Evolutionary conservation across 53 echinoderm and acorn worm species (phyloP), one percentile per base, ranked within the genome.

Genomic region (Mesocentrotus franciscanus): DNA sequence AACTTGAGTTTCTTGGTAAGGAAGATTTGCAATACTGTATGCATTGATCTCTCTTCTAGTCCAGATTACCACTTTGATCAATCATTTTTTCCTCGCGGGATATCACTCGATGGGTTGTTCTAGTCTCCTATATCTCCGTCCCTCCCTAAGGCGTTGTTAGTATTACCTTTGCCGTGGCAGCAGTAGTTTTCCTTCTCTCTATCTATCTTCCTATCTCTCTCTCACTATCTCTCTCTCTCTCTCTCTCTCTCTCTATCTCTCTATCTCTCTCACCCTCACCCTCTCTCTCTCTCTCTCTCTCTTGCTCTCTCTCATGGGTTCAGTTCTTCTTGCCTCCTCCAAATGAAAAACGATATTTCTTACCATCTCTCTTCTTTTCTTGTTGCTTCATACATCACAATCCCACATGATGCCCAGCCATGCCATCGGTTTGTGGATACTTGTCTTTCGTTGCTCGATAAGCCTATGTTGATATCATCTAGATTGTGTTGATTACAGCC

Each of bases 41-140:
- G 87, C 87, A 57, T 58, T 62, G 91, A 39, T 68, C 91, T 62
- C 64, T 35, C 36, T 39, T 66, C 56, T 62, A 35, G 91, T 91
- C 68, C 62, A 68, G 61, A 91, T 91, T 91, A 91, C 68, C 91
- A 14, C 35, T 62, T 91, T 91, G 68, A 91, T 91, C 91, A 91
- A 91, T 91, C 91, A 92, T 92, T 72, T 92, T 92, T 58, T 58
- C 27, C 58, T 75, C 26, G 56, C 93, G 75, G 76, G 75, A 68
- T 74, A 92, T 92, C 93, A 74, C 34, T 92, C 56, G 93, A 34
- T 71, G 93, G 74, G 93, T 74, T 92, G 75, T 92, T 74, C 93
- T 92, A 68, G 93, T 71, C 93, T 72, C 64, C 56, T 72, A 56
- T 75, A 92, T 92, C 93, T 56, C 62, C 91, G 68, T 92, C 72